Percentiles rank a stretch among this genome's conserved stretches.
phyloP scores from a whole-genome alignment of 2,797 vertebrate genomes.

The Danio choprae region DNA sequence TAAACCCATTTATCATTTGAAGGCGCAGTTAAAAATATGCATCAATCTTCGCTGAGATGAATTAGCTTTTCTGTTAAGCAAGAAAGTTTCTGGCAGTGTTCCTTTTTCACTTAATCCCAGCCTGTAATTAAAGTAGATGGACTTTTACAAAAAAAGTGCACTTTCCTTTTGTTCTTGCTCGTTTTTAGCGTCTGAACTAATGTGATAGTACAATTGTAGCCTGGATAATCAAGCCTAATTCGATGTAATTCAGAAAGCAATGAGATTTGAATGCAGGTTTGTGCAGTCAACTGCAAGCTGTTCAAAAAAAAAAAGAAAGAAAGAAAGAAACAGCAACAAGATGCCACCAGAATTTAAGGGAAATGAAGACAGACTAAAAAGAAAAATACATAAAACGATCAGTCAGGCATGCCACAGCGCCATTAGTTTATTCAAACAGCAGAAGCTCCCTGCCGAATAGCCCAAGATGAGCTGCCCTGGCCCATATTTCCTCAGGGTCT shows the following conservation, averaged over 20 bases:
- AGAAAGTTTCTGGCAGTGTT: not conserved
- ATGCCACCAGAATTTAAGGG: slow-evolving; percentile 16
- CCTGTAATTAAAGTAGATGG: not conserved
- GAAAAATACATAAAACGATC: not conserved
- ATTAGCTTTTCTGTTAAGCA: slow-evolving; percentile 1
- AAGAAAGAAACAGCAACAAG: not conserved
- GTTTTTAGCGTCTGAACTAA: not conserved
- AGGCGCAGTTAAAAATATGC: slow-evolving; percentile 4
- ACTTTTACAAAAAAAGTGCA: not conserved
- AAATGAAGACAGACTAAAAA: slow-evolving; percentile 32
- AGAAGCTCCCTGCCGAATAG: slow-evolving; percentile 23
- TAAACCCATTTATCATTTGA: slow-evolving; percentile 23
- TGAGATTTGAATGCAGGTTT: slow-evolving; percentile 20
- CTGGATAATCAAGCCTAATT: not conserved
- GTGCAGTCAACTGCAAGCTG: not conserved
- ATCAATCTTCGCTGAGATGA: slow-evolving; percentile 21
- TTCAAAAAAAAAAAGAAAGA: not conserved
- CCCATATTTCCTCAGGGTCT: slow-evolving; percentile 5
- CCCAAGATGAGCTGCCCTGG: slow-evolving; percentile 16
- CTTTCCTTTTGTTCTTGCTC: not conserved
- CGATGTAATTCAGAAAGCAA: not conserved
- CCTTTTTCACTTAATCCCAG: not conserved
- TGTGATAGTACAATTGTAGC: slow-evolving; percentile 22
- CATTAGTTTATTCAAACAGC: slow-evolving; percentile 41
- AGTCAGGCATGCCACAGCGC: not conserved